Conservation (phyloP, 2,888 invertebrate genomes). For the Deilephila porcellus region DNA sequence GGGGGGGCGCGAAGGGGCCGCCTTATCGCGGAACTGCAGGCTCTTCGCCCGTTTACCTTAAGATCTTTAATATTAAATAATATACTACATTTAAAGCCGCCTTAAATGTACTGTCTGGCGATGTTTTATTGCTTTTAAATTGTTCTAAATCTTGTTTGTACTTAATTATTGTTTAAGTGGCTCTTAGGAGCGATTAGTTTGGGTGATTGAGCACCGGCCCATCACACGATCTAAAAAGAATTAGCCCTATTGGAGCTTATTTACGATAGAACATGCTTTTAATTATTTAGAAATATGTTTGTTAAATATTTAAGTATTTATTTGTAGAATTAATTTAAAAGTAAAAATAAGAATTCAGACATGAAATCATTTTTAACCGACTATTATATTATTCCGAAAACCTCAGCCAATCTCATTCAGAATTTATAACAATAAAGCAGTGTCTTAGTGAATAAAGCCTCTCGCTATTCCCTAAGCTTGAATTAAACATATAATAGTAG, state of each 20-base stretch:
- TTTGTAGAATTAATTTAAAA: too few species aligned
- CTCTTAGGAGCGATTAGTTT: constrained; percentile 13
- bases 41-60: constrained; percentile 81
- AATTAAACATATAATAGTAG: neutral
- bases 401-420: too few species aligned
- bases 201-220: neutral
- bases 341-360: too few species aligned
- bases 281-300: too few species aligned
- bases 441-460: neutral
- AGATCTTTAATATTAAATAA: constrained; percentile 85
- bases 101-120: constrained; percentile 63
- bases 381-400: too few species aligned
- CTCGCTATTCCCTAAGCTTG: neutral
- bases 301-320: too few species aligned
- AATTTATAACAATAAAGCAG: too few species aligned
- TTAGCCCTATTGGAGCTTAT: neutral
- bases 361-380: too few species aligned
- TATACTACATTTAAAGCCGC: constrained; percentile 78
- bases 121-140: constrained; percentile 62
- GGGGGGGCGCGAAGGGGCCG: constrained; percentile 57
- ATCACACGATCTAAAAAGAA: neutral
- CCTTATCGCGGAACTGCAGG: constrained; percentile 84
- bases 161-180: constrained; percentile 29
- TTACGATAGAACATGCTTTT: neutral
- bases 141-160: constrained; percentile 37